These are phyloP conservation scores for Nasonovia ribisnigri DNA, from an alignment of 2,888 invertebrate genomes.

Conservation along the genomic window DNA sequence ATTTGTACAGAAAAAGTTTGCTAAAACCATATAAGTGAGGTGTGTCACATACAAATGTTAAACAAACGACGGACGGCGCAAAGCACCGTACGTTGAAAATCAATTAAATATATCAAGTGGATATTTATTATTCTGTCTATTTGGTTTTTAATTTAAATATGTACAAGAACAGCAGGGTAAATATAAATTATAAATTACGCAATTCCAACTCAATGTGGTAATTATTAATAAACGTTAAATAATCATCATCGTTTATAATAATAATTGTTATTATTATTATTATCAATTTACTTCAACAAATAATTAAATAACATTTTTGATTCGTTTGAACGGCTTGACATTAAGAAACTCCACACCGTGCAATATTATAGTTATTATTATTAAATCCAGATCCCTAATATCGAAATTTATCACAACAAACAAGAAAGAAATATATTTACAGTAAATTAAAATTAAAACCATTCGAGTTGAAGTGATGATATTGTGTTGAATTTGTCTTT, in stretches of 20 bases:
- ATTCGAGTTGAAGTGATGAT: not conserved
- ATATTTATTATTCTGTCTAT: constrained; percentile 2
- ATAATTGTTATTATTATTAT: too few relatives aligned
- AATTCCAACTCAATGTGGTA: not conserved
- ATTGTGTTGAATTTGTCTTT: not conserved
- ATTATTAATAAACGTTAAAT: not conserved
- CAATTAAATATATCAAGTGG: not conserved
- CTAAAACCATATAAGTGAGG: constrained; percentile 21
- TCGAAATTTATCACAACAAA: not conserved
- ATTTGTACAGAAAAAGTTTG: constrained; percentile 43
- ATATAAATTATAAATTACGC: not conserved
- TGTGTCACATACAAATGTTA: not conserved
- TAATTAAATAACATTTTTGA: not conserved
- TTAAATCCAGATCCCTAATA: not conserved
- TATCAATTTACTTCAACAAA: not conserved
- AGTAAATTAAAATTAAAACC: not conserved
- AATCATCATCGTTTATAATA: not conserved
- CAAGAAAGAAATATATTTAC: not conserved
- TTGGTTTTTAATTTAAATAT: not conserved
- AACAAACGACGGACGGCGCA: not conserved
- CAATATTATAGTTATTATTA: not conserved
- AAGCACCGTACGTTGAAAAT: not conserved
- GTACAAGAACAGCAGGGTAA: not conserved
- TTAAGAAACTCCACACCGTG: not conserved
- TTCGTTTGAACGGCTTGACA: not conserved